phyloP scores from a whole-genome alignment of 2,797 vertebrate species.

The Petrocephalus schoutedeni region DNA sequence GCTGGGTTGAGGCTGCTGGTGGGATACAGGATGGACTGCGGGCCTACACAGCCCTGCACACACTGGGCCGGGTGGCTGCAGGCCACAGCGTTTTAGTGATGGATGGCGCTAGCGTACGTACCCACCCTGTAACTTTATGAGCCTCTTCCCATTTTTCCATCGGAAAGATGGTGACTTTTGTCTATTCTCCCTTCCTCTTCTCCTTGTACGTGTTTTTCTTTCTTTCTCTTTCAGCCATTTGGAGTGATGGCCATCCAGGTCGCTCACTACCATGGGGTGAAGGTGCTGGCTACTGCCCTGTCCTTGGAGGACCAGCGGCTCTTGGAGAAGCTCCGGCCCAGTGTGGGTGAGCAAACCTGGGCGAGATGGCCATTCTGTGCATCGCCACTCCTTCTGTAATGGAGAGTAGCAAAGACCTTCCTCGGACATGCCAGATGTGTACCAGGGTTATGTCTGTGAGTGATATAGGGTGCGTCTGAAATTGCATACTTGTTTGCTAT shows the following conservation, averaged over 20 bases:
- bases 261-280: conserved; percentile 83
- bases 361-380: background rate
- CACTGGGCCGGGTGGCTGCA: conserved; percentile 69
- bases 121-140: background rate
- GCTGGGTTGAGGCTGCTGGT: conserved; percentile 70
- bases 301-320: conserved; percentile 73
- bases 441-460: background rate
- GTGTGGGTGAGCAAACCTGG: conserved; percentile 65
- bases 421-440: background rate
- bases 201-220: background rate
- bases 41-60: conserved; percentile 86
- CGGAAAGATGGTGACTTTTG: background rate
- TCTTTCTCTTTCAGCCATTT: conserved; percentile 61
- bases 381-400: background rate
- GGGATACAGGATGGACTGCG: conserved; percentile 74
- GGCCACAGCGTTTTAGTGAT: conserved; percentile 80
- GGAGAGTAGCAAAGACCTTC: background rate
- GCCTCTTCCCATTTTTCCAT: background rate
- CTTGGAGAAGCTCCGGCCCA: conserved; percentile 77
- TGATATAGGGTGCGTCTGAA: background rate
- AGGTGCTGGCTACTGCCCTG: conserved; percentile 76
- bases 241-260: conserved; percentile 85
- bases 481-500: background rate
- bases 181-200: background rate
- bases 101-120: conserved; percentile 87